Evolutionary conservation across 2,888 invertebrate genomes (phyloP), one percentile per base, ranked within the genome.

Genomic region (Epirrita christyi): DNA sequence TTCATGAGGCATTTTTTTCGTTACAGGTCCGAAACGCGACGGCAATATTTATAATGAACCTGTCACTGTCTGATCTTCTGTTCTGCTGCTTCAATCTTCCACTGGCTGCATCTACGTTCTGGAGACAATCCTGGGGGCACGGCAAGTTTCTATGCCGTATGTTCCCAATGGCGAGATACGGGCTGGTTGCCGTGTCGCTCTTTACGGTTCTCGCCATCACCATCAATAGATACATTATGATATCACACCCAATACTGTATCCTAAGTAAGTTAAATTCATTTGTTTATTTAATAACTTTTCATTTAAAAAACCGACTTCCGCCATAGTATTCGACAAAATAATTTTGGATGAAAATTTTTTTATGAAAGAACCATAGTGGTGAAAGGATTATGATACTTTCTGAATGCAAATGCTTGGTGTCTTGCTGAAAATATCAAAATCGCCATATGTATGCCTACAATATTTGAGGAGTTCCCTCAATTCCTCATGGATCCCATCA

Each of bases 41-140:
- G 0, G 96, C 96, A 9, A 94, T 96, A 54, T 97, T 97, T 86
- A 97, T 97, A 67, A 96, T 97, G 86, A 96, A 96, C 82, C 89
- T 97, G 21, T 96, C 96, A 15, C 91, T 94, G 13, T 96, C 96
- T 21, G 97, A 97, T 77, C 88, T 97, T 63, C 92, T 97, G 76
- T 96, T 96, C 75, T 96, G 96, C 83, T 95, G 96, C 75, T 96
- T 97, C 88, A 96, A 96, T 80, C 86, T 97, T 42, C 97, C 97
- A 0, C 89, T 97, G 64, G 96, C 96, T 0, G 94, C 95, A 0
- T 96, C 96, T 0, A 95, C 96, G 0, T 97, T 96, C 80, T 94
- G 94, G 93, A 90, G 93, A 56, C 92, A 94, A 8, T 93, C 94
- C 6, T 97, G 97, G 97, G 84, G 91, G 0, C 95, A 96, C 69